Evolutionary conservation across 2,888 invertebrate genomes (phyloP).

Genomic region (Campoplex nolae): DNA sequence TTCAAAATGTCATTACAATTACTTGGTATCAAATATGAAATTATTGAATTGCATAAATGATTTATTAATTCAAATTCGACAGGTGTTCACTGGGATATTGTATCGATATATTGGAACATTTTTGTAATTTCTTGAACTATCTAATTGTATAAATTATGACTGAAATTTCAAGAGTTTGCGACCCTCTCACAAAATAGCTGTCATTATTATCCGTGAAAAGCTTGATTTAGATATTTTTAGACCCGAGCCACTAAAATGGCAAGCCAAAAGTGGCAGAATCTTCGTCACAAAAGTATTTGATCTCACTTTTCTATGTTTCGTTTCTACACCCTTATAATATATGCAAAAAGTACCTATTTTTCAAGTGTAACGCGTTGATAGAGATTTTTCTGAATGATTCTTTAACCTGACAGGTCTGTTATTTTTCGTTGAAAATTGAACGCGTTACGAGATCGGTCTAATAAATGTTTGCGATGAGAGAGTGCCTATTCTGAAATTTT

Average conservation of each 20-base stretch:
- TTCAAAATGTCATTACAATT: background rate
- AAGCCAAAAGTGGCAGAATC: too few species aligned
- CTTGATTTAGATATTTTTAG: too few species aligned
- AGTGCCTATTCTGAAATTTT: background rate
- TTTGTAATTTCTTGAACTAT: background rate
- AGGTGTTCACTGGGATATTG: conserved; percentile 1
- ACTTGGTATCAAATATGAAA: too few species aligned
- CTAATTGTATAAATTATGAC: background rate
- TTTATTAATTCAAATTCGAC: background rate
- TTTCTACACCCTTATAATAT: too few species aligned
- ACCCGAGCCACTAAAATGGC: too few species aligned
- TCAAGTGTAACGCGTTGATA: too few species aligned
- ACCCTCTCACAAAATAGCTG: too few species aligned
- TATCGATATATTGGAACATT: conserved; percentile 24
- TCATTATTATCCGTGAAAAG: too few species aligned
- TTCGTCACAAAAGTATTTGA: background rate
- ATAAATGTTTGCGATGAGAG: background rate
- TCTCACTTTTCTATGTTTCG: too few species aligned
- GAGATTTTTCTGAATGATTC: background rate
- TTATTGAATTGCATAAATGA: background rate
- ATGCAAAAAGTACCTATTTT: too few species aligned
- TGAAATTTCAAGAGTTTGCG: too few species aligned
- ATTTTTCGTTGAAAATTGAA: background rate
- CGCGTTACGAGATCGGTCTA: background rate
- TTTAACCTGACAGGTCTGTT: background rate